Conservation (phyloP, 1,140 invertebrate species). For the Bombus ignitus region DNA sequence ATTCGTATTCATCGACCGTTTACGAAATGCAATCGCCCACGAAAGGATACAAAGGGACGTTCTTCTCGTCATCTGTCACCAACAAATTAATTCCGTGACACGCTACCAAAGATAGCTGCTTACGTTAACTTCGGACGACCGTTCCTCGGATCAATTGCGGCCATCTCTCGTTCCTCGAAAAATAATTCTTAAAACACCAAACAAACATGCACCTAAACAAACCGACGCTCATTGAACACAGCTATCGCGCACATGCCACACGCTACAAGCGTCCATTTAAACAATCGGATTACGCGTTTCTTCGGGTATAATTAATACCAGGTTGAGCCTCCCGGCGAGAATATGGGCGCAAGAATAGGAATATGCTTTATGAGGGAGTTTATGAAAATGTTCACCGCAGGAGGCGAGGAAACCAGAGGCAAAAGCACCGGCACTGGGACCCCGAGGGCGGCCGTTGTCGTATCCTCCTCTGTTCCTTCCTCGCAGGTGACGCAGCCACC, state of each 20-base stretch:
- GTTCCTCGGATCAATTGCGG: neutral
- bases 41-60: slow-evolving; percentile 35
- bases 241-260: neutral
- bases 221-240: neutral
- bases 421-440: slow-evolving; percentile 42
- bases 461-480: slow-evolving; percentile 38
- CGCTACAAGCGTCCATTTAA: neutral
- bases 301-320: slow-evolving; percentile 24
- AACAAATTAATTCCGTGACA: slow-evolving; percentile 69
- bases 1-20: slow-evolving; percentile 70
- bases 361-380: slow-evolving; percentile 70
- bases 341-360: slow-evolving; percentile 28
- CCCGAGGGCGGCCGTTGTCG: slow-evolving; percentile 47
- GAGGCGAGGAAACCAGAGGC: slow-evolving; percentile 53
- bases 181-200: neutral
- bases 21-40: slow-evolving; percentile 47
- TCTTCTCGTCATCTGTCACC: slow-evolving; percentile 52
- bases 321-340: neutral
- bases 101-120: slow-evolving; percentile 59
- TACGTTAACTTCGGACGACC: neutral
- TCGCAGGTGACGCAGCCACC: slow-evolving; percentile 61
- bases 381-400: slow-evolving; percentile 73
- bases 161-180: neutral
- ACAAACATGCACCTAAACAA: neutral
- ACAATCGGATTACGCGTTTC: neutral